Evolutionary conservation across 2,797 vertebrate species (phyloP), one percentile per base, ranked within the genome.

Genomic region (Otus scops): DNA sequence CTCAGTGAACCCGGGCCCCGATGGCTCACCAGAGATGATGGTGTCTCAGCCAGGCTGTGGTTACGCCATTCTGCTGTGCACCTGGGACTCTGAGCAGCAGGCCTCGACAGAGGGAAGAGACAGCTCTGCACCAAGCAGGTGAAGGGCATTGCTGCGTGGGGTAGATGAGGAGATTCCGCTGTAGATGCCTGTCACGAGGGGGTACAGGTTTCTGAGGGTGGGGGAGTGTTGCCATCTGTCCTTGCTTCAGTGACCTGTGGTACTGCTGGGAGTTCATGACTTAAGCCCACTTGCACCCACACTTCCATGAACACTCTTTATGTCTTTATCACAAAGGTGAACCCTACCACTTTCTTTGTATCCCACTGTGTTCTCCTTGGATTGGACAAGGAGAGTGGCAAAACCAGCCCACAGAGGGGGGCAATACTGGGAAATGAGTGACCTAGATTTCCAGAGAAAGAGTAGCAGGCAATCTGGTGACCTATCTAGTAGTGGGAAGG

Each of bases 1-100:
- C n/a, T 99, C 99, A 0, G 99, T 99, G 95, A 99, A 99, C 81
- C 98, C 98, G 2, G 99, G 98, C 47, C 98, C 98, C 6, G 98
- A 98, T 65, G 99, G 99, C 73, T 94, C 98, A 36, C 99, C 99
- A 0, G 98, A 99, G 96, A 96, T 99, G 82, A 99, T 99, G 98
- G 99, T 99, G 51, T 99, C 99, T 4, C 99, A 99, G 98, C 99
- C 99, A 2, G 99, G 99, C 90, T 99, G 99, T 36, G 99, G 99
- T 45, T 99, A 99, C 14, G 99, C 99, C 16, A 97, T 99, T 92
- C 98, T 99, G 23, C 98, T 98, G 10, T 99, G 99, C 63, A 98
- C 99, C 88, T 99, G 99, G 99, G 99, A 98, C 30, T 97, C 97
- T 10, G 98, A 99, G 34, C 95, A 91, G 71, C 89, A 93, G 97